phyloP scores from a whole-genome alignment of 2,797 vertebrate genomes.

The Sebastes iracundus region DNA sequence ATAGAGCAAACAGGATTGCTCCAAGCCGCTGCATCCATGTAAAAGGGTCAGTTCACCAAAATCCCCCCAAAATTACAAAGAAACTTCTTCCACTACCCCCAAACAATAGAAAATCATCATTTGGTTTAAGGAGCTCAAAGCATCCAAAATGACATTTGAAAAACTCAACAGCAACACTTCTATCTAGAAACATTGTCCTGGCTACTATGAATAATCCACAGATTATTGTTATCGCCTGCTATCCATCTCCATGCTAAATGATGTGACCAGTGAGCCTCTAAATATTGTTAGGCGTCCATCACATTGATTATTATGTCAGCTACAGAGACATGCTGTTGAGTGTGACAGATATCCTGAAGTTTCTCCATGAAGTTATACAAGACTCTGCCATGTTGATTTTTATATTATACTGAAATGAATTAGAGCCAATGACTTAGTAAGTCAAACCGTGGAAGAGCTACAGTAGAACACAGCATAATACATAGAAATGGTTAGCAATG shows the following conservation, averaged over 20 bases:
- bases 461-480: not conserved
- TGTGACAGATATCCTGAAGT: not conserved
- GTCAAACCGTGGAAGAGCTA: not conserved
- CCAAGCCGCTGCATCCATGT: not conserved
- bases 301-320: not conserved
- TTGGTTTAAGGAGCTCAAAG: not conserved
- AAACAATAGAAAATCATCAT: not conserved
- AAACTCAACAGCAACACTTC: not conserved
- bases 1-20: not conserved
- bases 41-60: not conserved
- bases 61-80: not conserved
- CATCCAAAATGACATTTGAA: not conserved
- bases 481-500: not conserved
- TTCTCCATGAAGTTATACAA: not conserved
- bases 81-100: not conserved
- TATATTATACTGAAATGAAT: not conserved
- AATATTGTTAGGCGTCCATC: not conserved
- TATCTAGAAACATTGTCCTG: not conserved
- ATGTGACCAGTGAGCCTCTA: not conserved
- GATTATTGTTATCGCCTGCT: not conserved
- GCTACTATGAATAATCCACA: not conserved
- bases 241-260: not conserved
- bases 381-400: not conserved
- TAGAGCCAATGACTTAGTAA: not conserved
- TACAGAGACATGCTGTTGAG: not conserved